These are phyloP conservation scores for Pseudomugil gertrudae DNA, from an alignment of 2,797 vertebrate species.

Conservation along the genomic window DNA sequence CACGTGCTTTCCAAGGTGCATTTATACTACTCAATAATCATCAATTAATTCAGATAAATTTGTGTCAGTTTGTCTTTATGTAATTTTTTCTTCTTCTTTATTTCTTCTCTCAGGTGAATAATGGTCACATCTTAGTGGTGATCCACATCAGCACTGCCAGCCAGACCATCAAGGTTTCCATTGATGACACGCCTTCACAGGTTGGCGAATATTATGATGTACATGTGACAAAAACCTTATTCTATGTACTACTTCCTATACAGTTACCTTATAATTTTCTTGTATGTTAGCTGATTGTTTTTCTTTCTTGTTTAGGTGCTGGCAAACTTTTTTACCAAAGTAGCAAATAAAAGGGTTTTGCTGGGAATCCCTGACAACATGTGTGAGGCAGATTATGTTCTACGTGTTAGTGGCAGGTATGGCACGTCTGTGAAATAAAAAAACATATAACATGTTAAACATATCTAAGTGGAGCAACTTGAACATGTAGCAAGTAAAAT, in stretches of 20 bases:
- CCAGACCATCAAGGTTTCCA: conserved; percentile 94
- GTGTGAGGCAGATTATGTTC: conserved; percentile 89
- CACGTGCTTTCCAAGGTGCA: conserved; percentile 87
- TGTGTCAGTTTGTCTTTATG: background rate
- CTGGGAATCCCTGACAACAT: conserved; percentile 89
- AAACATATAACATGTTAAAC: no score
- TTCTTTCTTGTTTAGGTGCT: conserved; percentile 51
- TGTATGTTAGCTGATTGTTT: background rate
- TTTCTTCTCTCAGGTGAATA: conserved; percentile 74
- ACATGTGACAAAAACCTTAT: conserved; percentile 39
- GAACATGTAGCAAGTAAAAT: background rate
- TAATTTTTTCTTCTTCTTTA: background rate
- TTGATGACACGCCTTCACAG: conserved; percentile 88
- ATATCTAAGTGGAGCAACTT: background rate
- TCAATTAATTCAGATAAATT: background rate
- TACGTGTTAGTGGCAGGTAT: conserved; percentile 91
- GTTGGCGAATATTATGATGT: conserved; percentile 70
- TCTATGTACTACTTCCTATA: background rate
- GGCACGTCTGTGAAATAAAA: background rate
- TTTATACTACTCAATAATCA: background rate
- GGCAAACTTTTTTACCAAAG: conserved; percentile 88
- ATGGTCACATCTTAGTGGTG: conserved; percentile 88
- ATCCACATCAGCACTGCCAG: conserved; percentile 92
- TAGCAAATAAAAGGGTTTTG: conserved; percentile 90
- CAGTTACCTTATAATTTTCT: background rate